These are phyloP conservation scores for Hucho hucho DNA, from an alignment of 2,113 vertebrate species.

Conservation along the genomic window DNA sequence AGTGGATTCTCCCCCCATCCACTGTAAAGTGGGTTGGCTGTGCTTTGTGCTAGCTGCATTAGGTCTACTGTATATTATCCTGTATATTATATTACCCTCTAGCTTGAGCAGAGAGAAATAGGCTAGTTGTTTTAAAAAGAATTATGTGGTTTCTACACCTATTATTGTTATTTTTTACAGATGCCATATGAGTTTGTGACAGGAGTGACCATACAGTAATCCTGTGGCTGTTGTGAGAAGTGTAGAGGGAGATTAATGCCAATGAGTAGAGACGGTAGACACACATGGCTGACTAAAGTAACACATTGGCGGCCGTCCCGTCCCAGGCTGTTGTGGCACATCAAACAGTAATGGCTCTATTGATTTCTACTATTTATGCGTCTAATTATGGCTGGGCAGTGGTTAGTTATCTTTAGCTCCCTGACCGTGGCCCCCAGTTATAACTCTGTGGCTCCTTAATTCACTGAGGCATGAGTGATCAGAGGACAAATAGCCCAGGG, in stretches of 20 bases:
- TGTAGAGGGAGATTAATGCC: background rate
- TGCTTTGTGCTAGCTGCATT: background rate
- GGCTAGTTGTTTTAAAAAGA: too few relatives aligned
- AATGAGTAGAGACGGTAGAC: background rate
- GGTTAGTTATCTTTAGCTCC: slow-evolving; percentile 12
- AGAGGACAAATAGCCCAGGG: slow-evolving; percentile 27
- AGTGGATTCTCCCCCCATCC: slow-evolving; percentile 14
- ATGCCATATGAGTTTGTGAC: too few relatives aligned
- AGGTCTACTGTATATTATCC: slow-evolving; percentile 11
- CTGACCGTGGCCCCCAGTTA: background rate
- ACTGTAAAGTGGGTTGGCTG: background rate
- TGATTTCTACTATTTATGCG: slow-evolving; percentile 29
- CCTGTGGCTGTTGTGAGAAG: background rate
- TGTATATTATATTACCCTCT: background rate
- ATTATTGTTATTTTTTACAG: slow-evolving; percentile 11
- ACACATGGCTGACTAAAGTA: background rate
- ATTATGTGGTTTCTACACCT: too few relatives aligned
- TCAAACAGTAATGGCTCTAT: slow-evolving; percentile 1
- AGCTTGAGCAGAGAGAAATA: too few relatives aligned
- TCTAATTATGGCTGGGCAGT: slow-evolving; percentile 31
- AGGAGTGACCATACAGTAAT: too few relatives aligned
- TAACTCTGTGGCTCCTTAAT: slow-evolving; percentile 9
- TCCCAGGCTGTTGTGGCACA: background rate
- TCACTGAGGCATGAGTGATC: slow-evolving; percentile 21
- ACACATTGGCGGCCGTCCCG: background rate